phyloP scores from a whole-genome alignment of 1,140 invertebrate genomes.

The Sinella curviseta region DNA sequence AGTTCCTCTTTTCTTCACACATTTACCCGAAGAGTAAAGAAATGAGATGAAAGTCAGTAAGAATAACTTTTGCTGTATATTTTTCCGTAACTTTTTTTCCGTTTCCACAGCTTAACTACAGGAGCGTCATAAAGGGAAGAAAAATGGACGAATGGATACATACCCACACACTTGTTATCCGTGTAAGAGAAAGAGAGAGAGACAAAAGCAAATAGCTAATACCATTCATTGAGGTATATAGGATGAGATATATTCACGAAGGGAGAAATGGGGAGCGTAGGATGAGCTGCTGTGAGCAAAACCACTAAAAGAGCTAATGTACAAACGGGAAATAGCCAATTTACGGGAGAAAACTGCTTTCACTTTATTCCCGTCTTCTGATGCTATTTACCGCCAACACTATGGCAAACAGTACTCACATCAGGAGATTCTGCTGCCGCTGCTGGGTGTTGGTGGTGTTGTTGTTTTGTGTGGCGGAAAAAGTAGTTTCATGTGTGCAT shows the following conservation, averaged over 20 bases:
- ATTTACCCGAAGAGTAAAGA: no score
- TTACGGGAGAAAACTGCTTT: slow-evolving; percentile 18
- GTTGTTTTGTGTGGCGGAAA: background rate
- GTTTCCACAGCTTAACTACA: background rate
- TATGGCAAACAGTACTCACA: background rate
- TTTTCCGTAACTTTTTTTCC: background rate
- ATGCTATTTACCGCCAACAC: no score
- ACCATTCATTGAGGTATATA: no score
- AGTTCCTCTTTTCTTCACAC: no score
- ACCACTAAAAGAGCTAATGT: slow-evolving; percentile 6
- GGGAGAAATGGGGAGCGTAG: no score
- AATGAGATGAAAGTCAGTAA: background rate
- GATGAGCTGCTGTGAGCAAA: background rate
- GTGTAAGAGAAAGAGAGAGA: no score
- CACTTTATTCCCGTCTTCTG: slow-evolving; percentile 4
- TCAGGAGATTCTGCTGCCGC: background rate
- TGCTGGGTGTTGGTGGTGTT: background rate
- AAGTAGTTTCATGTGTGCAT: background rate
- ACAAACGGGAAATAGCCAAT: slow-evolving; percentile 19
- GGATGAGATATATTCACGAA: no score
- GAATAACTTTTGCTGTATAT: background rate
- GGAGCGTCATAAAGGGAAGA: background rate
- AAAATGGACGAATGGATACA: no score
- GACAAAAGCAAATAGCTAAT: no score
- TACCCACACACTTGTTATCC: no score